Percentiles rank a stretch among this genome's conserved stretches.
phyloP scores from a whole-genome alignment of 2,113 vertebrate genomes.

The Piaya cayana region DNA sequence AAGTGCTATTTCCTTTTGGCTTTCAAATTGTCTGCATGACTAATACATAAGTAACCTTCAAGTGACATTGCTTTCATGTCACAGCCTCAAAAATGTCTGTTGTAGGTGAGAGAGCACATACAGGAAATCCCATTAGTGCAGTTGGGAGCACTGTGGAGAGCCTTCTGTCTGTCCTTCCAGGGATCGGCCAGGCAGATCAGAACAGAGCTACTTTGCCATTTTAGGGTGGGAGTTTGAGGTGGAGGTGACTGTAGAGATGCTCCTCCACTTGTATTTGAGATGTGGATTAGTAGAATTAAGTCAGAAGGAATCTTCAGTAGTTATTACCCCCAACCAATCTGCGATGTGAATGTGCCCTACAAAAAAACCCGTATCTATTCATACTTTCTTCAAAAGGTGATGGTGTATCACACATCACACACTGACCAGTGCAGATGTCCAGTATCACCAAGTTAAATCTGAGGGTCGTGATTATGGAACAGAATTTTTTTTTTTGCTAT shows the following conservation, averaged over 20 bases:
- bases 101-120: not conserved
- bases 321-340: not conserved
- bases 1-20: not conserved
- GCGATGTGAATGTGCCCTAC: not conserved
- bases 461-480: not conserved
- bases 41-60: not conserved
- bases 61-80: not conserved
- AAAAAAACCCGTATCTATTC: not conserved
- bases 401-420: too few relatives aligned
- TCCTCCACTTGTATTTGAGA: not conserved
- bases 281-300: not conserved
- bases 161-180: not conserved
- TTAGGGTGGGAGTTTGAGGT: not conserved
- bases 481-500: not conserved
- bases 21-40: not conserved
- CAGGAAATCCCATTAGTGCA: not conserved
- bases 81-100: not conserved
- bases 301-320: not conserved
- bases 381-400: too few relatives aligned
- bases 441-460: not conserved
- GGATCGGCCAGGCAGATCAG: rapidly evolving
- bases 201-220: not conserved
- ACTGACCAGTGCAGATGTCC: too few relatives aligned
- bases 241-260: not conserved
- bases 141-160: not conserved